Evolutionary conservation across 2,113 vertebrate genomes (phyloP), one percentile per base, ranked within the genome.

Genomic region (Misgurnus anguillicaudatus): DNA sequence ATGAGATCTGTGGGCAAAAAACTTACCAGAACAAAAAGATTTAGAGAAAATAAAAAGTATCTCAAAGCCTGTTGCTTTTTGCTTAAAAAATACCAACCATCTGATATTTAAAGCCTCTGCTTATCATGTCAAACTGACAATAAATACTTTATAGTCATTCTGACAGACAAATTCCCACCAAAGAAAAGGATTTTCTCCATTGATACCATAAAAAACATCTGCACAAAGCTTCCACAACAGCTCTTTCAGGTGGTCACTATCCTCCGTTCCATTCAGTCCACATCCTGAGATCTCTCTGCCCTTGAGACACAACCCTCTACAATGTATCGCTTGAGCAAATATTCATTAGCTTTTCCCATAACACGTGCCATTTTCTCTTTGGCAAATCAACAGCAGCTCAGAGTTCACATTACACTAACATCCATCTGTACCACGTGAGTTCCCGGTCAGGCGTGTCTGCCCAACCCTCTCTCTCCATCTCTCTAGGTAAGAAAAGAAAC

Each of bases 401-500:
- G 9, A 21, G 7, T 24, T 36, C 42, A 48, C 9, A 75, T 64
- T 64, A 24, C 36, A n/a, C 57, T 62, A 36, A 75, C 13, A 75
- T 75, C 73, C 31, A 41, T 73, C 57, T 0, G 1, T 38, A 38
- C 73, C 45, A 75, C 61, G 31, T 75, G 61, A 62, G 45, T 14
- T 36, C 10, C 5, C 31, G 47, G 73, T 53, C 24, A 51, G 73
- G 45, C 60, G 10, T 16, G 17, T 51, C 21, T 39, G 5, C 17
- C 45, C 42, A 57, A 10, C 75, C 62, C 55, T 55, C 55, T 55
- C 72, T n/a, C 71, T 58, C 39, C 45, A 58, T 63, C 61, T 82
- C 68, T 79, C 81, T 17, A 31, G 70, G 61, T 61, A 82, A 87
- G 81, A 87, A 87, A 62, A 87, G 85, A 88, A 89, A 84, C 80